These are phyloP conservation scores for Scrobipalpa costella DNA, from an alignment of 2,888 invertebrate genomes.

Conservation along the genomic window DNA sequence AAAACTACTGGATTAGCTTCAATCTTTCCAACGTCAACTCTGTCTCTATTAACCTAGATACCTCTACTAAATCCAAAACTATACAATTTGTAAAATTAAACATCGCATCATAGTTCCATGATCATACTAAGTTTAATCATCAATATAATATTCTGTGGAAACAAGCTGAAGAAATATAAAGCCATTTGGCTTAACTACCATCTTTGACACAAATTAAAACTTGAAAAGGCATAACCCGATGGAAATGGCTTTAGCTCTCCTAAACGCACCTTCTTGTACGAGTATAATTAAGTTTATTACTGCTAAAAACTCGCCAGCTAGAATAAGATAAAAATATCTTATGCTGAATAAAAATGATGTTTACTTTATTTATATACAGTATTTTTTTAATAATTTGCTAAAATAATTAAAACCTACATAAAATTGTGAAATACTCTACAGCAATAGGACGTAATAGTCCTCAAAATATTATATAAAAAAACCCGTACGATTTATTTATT, in stretches of 20 bases:
- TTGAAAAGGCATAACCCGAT: constrained; percentile 54
- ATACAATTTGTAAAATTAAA: too few species aligned
- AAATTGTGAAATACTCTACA: background rate
- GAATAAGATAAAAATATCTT: constrained; percentile 7
- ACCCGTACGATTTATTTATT: background rate
- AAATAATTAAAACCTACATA: background rate
- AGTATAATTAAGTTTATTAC: constrained; percentile 63
- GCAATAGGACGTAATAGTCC: too few species aligned
- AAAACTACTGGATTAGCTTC: too few species aligned
- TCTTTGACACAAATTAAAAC: constrained; percentile 62
- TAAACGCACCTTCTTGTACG: constrained; percentile 52
- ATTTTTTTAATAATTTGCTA: too few species aligned
- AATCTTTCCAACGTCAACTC: too few species aligned
- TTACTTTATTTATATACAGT: too few species aligned
- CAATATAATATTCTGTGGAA: background rate
- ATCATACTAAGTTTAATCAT: background rate
- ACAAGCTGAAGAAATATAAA: constrained; percentile 43
- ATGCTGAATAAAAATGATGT: constrained; percentile 1
- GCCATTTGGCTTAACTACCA: constrained; percentile 45
- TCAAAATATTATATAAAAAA: too few species aligned
- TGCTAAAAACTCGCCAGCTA: constrained; percentile 45
- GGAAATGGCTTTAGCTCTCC: constrained; percentile 51
- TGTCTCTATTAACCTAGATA: too few species aligned
- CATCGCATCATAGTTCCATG: too few species aligned
- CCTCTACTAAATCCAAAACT: too few species aligned